Evolutionary conservation across 2,888 invertebrate species (phyloP), one percentile per base, ranked within the genome.

Genomic region (Phalera bucephala): DNA sequence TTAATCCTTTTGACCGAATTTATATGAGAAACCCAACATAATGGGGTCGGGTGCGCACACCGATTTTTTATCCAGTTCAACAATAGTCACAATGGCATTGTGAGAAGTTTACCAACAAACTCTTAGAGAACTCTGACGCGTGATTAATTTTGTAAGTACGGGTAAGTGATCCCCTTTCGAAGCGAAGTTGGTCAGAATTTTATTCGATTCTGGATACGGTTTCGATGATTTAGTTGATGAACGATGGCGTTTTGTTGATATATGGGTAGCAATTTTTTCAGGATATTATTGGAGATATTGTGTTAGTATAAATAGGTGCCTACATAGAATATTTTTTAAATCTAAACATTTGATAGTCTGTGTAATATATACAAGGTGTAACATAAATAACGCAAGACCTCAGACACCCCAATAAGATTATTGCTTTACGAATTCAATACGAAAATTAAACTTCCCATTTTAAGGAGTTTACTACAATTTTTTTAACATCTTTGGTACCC

Each of bases 61-160:
- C 65, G 60, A 60, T 60, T 71, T 67, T 69, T 70, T 70, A 63
- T 54, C 52, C 38, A 12, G 23, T 27, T 25, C 32, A 57, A 80
- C 77, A 77, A 79, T 67, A 49, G 59, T 31, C 31, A 80, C 68
- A 68, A 68, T 76, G 55, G 53, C 47, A 71, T 81, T 80, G 80
- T 81, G 58, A 64, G 63, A 68, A 86, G 88, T 88, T 84, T 88
- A 83, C 87, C 84, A 87, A 87, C 88, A 88, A 65, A 72, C 70
- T 50, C 59, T 59, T 48, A 64, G 70, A 77, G 75, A 78, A 71
- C 11, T 70, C 69, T 57, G 66, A 69, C 67, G 73, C 79, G 78
- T 84, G 86, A 87, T 87, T 84, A 85, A 84, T 86, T 80, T 71
- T 58, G 68, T 72, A 78, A 79, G 82, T 80, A 66, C 57, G 65